Base-by-base conservation (phyloP, 2,888 invertebrate genomes). In the Thalpophila matura region DNA sequence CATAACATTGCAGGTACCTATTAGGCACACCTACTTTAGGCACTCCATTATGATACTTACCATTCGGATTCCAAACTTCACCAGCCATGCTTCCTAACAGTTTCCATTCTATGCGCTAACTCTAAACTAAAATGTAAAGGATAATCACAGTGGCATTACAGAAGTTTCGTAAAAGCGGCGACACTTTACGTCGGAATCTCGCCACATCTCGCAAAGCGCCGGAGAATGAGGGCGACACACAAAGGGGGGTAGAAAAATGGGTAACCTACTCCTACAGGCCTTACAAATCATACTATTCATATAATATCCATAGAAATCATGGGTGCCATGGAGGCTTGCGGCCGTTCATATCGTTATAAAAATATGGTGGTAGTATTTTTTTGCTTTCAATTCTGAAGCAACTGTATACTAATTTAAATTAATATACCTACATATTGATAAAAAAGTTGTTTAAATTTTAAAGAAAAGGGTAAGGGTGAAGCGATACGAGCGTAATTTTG, bases 181-280 rank as follows among this genome's bases (percentile, higher is more conserved):
- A 68, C 79, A 80, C 74, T 80, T 77, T 68, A 60, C 63, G 63
- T 74, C 67, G 68, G 70, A 68, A 75, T 76, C 72, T 73, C 70
- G 31, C 61, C 60, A 79, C 83, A 74, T 80, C 79, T 72, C 64
- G 80, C 74, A 83, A 83, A 83, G 76, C 74, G 66, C 31, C 57
- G 50, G 63, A 65, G 79, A 85, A 85, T 70, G 83, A 80, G 83
- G 79, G 80, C 80, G 79, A 67, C 69, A 51, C 62, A 79, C 75
- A 83, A 83, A 83, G 77, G 73, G 76, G 71, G 67, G 42, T 75
- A 69, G 67, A 79, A 82, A 83, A 80, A 80, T 83, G 79, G 81
- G 81, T 83, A 77, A 83, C 77, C 77, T 71, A 78, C 74, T 77
- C 76, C 62, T 74, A 61, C 46, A 71, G 42, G 73, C 78, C 59